Base-by-base conservation (phyloP, 2,888 invertebrate genomes). In the Hydroisotoma schaefferi region DNA sequence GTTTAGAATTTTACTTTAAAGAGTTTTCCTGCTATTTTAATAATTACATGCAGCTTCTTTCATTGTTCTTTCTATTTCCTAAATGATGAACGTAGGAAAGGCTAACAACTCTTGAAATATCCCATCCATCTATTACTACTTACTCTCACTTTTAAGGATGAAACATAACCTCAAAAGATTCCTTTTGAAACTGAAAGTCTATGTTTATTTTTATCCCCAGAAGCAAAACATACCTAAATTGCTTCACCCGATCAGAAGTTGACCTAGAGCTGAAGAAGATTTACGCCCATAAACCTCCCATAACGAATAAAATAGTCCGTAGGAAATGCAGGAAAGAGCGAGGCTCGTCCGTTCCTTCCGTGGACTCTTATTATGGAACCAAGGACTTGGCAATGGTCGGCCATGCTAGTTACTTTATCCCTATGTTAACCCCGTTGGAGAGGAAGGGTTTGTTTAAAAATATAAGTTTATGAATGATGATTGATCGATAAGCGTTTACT, bases 371-470 rank as follows among this genome's bases (percentile, higher is more conserved):
- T 55, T 66, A 66, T 44, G 68, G 68, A 22, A 66, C 65, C 29
- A 18, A 44, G 25, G 68, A 68, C 46, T 44, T 68, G 29, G 52
- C 49, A 20, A 65, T 59, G 53, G 63, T 66, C 28, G 68, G 68
- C 2, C 68, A 68, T 52, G 68, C 68, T n/a, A 63, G 63, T 44
- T 68, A 66, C 33, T 68, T 68, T 38, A 68, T 68, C 26, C 68
- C 68, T 6, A 28, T 28, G 6, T 55, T 68, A n/a, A 66, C 61
- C n/a, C 48, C 54, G 4, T 40, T 54, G 1, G 68, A 68, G 51
- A 40, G 63, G 27, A 63, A 63, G 61, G 59, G 65, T 65, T 33
- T 29, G 3, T 54, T 2, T 22, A 43, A 23, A 53, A 23, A 33
- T n/a, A n/a, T n/a, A n/a, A n/a, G n/a, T n/a, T n/a, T n/a, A n/a